Base-by-base conservation (phyloP, 35 echinoderm and acorn worm species). In the Strongylocentrotus purpuratus region DNA sequence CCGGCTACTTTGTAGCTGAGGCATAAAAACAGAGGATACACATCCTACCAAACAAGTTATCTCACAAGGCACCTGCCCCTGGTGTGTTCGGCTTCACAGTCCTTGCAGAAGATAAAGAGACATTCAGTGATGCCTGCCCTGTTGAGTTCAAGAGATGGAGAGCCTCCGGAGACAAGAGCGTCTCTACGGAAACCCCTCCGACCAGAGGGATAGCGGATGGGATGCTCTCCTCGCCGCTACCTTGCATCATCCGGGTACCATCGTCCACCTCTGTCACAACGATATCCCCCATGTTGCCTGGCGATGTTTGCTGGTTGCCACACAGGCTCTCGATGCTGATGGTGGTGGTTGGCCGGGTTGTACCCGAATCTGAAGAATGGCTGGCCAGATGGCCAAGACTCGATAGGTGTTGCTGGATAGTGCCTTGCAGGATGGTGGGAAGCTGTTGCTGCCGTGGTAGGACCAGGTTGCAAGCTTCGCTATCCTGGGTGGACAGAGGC, bases 261-360 rank as follows among this genome's bases (percentile, higher is more conserved):
- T 93, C 91, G 10, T 93, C 46, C 48, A 46, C 48, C 15, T 93
- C 91, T 11, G 28, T 33, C 46, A 93, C 91, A 93, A 93, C 91
- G 0, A 25, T 31, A 47, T 93, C 91, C 31, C 91, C 46, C 9
- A 93, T 93, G 91, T 58, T 50, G 46, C 91, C 48, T 20, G 47
- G 91, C 28, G 91, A 93, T 14, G 91, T 18, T 11, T 93, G 91
- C 91, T 93, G 91, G 91, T n/a, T 58, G 91, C 91, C 28, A 46
- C 91, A 93, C 14, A 93, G 48, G 91, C 48, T 93, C 46, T 93
- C 91, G 9, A 93, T 93, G 31, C 91, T 93, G 9, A 93, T 58
- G 45, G 91, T 93, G 1, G 91, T 46, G 46, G 46, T 58, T 33
- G 91, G 91, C 17, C 91, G 91, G 91, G 91, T 22, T 31, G 32